Base-by-base conservation (phyloP, 2,797 vertebrate species). In the Oreochromis grahami region DNA sequence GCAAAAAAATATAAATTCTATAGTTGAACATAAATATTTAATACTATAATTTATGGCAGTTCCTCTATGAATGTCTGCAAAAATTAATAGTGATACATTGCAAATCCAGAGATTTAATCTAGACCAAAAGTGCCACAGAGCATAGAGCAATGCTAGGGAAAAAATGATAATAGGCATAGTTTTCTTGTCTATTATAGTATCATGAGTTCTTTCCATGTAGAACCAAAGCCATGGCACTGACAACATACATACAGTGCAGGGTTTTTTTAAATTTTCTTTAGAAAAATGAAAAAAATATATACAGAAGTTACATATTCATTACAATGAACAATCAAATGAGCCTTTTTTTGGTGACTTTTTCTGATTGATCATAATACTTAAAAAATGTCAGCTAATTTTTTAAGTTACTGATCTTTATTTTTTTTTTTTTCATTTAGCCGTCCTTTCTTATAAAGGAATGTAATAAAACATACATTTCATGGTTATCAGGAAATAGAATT, bases 401-500 rank as follows among this genome's bases (percentile, higher is more conserved):
- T 3, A 5, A 48, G 24, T 74, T n/a, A 79, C 34, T 81, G 5
- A 68, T 70, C 11, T 32, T 0, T 10, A 4, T 58, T 19, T 78
- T 41, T 51, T 19, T 78, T 41, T 51, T 56, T 38, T 76, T 10
- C 9, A 60, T 76, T 15, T 56, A 19, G 48, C 41, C 3, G 72
- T 83, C 15, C 26, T 72, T 52, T 45, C 52, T 36, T 80, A 32
- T 38, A 58, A 43, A 84, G 14, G 56, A 50, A 76, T 76, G 24
- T 79, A 63, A 79, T 83, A 34, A 32, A 11, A 34, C 86, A 83
- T 84, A 55, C 1, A 79, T 85, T 65, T 86, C 48, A 78, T 5
- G 5, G 38, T 77, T 56, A 55, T 87, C 83, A 65, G 65, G 19
- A 85, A 89, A 87, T 82, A 13, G 15, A 85, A 21, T 36, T 76